Percentiles rank a stretch among this genome's conserved stretches.
Evolutionary conservation across 2,113 vertebrate species (phyloP).

Genomic region (Syngnathoides biaculeatus): DNA sequence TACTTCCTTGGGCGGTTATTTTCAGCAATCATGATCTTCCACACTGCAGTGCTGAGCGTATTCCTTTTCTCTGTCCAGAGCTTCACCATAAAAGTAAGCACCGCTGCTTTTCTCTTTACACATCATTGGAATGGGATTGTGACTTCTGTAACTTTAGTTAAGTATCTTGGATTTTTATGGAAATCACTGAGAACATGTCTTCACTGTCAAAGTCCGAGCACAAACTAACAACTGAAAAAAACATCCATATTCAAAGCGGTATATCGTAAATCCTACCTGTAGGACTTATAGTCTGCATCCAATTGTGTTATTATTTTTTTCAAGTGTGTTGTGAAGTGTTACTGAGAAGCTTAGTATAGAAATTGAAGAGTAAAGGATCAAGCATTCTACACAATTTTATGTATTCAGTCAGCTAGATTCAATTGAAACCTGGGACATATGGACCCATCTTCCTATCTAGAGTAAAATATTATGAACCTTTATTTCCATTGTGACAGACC

Average conservation of each 20-base stretch:
- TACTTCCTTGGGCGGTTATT: not conserved
- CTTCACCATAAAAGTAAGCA: constrained; percentile 27
- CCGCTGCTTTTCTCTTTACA: not conserved
- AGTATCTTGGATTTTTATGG: not conserved
- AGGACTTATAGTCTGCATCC: not conserved
- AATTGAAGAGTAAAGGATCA: too few species aligned
- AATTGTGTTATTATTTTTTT: too few species aligned
- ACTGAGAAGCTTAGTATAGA: too few species aligned
- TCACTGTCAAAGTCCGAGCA: not conserved
- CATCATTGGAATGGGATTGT: not conserved
- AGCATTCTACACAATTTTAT: too few species aligned
- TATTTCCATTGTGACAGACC: too few species aligned
- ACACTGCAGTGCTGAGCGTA: constrained; percentile 13
- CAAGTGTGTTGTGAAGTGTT: too few species aligned
- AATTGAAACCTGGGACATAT: too few species aligned
- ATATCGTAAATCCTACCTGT: not conserved
- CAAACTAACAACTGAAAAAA: not conserved
- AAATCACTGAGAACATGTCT: not conserved
- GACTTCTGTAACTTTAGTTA: not conserved
- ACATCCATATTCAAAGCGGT: not conserved
- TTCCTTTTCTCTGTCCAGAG: constrained; percentile 18
- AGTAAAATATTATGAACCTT: too few species aligned
- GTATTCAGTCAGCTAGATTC: too few species aligned
- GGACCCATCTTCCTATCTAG: too few species aligned
- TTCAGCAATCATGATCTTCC: constrained; percentile 42